A percentile compares a stretch with the other conserved stretches of the same genome.
Conservation (phyloP, 2,113 vertebrate genomes). For the Campylorhamphus procurvoides region DNA sequence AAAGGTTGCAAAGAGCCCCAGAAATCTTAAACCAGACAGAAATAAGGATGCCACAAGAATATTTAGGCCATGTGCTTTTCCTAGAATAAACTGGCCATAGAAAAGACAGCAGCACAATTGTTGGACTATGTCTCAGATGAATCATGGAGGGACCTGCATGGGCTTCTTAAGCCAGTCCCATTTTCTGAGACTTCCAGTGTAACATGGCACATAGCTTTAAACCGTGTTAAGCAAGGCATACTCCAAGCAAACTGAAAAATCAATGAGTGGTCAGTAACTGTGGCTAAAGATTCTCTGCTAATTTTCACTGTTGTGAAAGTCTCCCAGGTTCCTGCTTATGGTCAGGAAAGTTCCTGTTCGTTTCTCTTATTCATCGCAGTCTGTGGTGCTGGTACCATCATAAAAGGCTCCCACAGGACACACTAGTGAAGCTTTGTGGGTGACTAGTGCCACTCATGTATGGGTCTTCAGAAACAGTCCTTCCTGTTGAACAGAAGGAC, state of each 20-base stretch:
- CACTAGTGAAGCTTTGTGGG: not conserved
- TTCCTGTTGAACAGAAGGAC: not conserved
- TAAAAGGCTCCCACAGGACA: not conserved
- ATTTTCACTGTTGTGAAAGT: not conserved
- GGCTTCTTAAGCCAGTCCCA: not conserved
- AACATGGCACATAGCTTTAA: not conserved
- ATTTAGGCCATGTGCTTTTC: not conserved
- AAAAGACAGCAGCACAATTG: not conserved
- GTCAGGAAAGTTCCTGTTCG: not conserved
- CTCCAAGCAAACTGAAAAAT: not conserved
- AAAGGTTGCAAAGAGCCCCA: not conserved
- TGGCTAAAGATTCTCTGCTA: not conserved
- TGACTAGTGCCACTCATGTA: not conserved
- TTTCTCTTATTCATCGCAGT: not conserved
- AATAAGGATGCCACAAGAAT: not conserved
- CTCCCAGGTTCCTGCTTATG: not conserved
- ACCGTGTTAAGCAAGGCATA: not conserved
- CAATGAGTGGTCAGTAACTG: not conserved
- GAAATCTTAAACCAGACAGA: not conserved
- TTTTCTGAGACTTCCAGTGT: not conserved
- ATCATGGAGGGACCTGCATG: not conserved
- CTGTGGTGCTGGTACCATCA: not conserved
- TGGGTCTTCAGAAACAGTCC: not conserved
- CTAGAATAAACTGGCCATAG: not conserved
- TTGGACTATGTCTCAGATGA: not conserved